A percentile compares a stretch with the other conserved stretches of the same genome.
Evolutionary conservation across 2,797 vertebrate genomes (phyloP).

Genomic region (Anguilla pacifica): DNA sequence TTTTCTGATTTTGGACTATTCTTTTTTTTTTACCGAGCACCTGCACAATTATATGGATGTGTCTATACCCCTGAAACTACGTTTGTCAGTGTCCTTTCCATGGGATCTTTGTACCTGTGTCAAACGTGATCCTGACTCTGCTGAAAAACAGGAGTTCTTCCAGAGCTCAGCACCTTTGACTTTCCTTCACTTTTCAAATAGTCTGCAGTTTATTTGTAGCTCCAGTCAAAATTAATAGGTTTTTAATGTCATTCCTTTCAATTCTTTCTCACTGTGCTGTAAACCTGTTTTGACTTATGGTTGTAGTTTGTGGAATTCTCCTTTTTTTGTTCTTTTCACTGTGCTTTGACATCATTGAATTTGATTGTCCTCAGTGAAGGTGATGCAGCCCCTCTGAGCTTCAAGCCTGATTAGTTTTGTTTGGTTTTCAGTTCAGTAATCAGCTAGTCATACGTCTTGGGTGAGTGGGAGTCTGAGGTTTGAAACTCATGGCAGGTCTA

Average conservation of each 20-base stretch:
- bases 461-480: not conserved
- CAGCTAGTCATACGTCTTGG: not conserved
- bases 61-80: too few species aligned
- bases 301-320: not conserved
- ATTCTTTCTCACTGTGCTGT: not conserved
- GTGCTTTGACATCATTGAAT: not conserved
- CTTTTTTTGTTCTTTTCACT: not conserved
- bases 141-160: not conserved
- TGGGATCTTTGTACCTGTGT: not conserved
- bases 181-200: not conserved
- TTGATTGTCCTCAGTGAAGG: not conserved
- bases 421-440: not conserved
- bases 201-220: not conserved
- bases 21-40: not conserved
- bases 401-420: not conserved
- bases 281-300: not conserved
- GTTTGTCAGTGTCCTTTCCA: not conserved
- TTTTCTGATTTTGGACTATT: not conserved
- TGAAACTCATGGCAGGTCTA: not conserved
- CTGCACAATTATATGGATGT: too few species aligned
- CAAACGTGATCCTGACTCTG: not conserved
- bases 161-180: not conserved
- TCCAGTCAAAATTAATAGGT: not conserved
- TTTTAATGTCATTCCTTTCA: not conserved
- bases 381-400: not conserved